Conservation (phyloP, 1,140 invertebrate genomes). For the Drosophila miranda region DNA sequence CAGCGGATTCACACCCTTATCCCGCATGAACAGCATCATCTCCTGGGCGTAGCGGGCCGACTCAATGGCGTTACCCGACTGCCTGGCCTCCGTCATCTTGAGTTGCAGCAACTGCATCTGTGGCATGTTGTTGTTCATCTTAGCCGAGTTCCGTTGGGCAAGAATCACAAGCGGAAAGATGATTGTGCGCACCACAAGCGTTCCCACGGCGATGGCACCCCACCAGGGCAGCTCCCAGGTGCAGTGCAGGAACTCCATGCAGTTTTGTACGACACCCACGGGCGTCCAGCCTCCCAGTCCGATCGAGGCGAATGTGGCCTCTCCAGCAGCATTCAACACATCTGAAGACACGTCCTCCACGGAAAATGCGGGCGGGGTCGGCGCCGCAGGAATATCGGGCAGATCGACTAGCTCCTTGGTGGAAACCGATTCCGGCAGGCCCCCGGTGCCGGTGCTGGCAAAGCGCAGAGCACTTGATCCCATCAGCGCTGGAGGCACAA, state of each 20-base stretch:
- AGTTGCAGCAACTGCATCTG: slow-evolving; percentile 90
- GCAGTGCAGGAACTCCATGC: slow-evolving; percentile 92
- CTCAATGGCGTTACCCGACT: slow-evolving; percentile 90
- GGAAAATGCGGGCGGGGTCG: slow-evolving; percentile 81
- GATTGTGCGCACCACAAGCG: slow-evolving; percentile 87
- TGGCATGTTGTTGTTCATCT: slow-evolving; percentile 92
- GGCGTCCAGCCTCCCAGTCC: slow-evolving; percentile 92
- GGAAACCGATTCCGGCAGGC: slow-evolving; percentile 27
- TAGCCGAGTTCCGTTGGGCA: slow-evolving; percentile 89
- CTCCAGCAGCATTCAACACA: slow-evolving; percentile 85
- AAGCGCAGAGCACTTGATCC: slow-evolving; percentile 36
- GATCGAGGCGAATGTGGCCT: slow-evolving; percentile 90
- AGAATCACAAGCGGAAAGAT: slow-evolving; percentile 93
- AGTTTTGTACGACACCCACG: slow-evolving; percentile 90
- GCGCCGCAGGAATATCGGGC: slow-evolving; percentile 84
- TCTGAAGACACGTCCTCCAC: slow-evolving; percentile 59
- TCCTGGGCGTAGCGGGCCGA: slow-evolving; percentile 88
- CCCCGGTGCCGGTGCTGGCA: slow-evolving; percentile 43
- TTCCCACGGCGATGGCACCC: slow-evolving; percentile 91
- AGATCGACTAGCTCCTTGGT: slow-evolving; percentile 74
- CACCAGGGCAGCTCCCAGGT: slow-evolving; percentile 93
- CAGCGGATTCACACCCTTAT: slow-evolving; percentile 90
- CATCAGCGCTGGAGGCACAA: neutral
- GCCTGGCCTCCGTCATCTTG: slow-evolving; percentile 92
- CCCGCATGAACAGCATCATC: slow-evolving; percentile 90